Base-by-base conservation (phyloP, 2,113 vertebrate species). In the Sciurus niger region DNA sequence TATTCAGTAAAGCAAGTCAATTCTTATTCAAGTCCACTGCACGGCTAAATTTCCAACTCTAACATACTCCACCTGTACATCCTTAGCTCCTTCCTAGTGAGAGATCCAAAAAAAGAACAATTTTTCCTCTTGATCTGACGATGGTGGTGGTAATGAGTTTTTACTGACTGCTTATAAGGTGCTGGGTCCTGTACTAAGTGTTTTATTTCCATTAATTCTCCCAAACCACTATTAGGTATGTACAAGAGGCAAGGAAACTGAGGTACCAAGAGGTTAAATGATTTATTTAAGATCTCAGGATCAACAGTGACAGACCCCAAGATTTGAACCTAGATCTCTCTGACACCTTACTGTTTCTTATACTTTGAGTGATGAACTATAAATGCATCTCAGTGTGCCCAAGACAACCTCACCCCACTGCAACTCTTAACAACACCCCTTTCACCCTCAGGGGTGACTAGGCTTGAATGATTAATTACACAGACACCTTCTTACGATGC, bases 121-220 rank as follows among this genome's bases (percentile, higher is more conserved):
- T n/a, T 72, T 78, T 77, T 20, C 25, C 30, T 22, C 28, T 80
- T 32, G 67, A 90, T 32, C 55, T 93, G 77, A 68, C n/a, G 63
- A 86, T 65, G 34, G 80, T 70, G 30, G 40, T 22, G 46, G 9
- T 48, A 32, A 80, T 84, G 34, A 73, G 34, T 22, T 94, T 92
- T 88, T 84, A 48, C 4, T 78, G 60, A 88, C 34, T 67, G 37
- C 20, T 83, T 70, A 60, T 40, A 18, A 91, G 34, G n/a, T 76
- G 78, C 55, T 46, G 17, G 88, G 67, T 88, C 13, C 63, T 82
- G 7, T 28, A 60, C 4, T 6, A 12, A 91, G 63, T 4, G 34
- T 43, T 90, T 92, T 51, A 53, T 24, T 68, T 90, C 9, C 11
- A 60, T 84, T 83, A 89, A 60, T 72, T 89, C 72, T 90, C 34